Base-by-base conservation (phyloP, 2,888 invertebrate genomes). In the Tyria jacobaeae region DNA sequence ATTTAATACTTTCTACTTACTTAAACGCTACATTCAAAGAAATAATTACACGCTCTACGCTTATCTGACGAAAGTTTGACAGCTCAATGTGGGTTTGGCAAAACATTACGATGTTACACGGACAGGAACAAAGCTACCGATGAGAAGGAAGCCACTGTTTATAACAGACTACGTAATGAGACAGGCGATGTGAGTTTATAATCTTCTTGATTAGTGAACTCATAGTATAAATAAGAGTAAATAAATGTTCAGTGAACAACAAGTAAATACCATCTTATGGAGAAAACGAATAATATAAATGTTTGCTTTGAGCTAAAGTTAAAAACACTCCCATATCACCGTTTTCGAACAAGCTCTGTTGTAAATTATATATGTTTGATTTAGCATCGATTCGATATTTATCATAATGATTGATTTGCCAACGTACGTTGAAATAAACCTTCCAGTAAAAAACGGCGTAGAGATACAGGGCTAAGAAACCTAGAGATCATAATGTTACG, bases 1-100 rank as follows among this genome's bases (percentile, higher is more conserved):
- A 91, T 91, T 90, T 90, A 83, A 88, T 89, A 87, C 90, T 91
- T 90, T 91, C 89, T 86, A 88, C 82, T 76, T 78, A 83, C 79
- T 82, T 81, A 85, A 88, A 83, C 81, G 82, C 79, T 82, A 79
- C 84, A 84, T 84, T 86, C 84, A 83, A 66, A 83, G 79, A 84
- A 87, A 88, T 91, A 91, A 92, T 91, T 90, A 92, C 83, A 91
- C 83, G 85, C 71, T 80, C 56, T 62, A 73, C 81, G 85, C 83
- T 80, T 85, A 83, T 86, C 86, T 87, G 87, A 87, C 81, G 80
- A 81, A 76, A 81, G 73, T 85, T 89, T 91, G 91, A 91, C 92
- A 89, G 91, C 86, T 87, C 84, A 81, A 88, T 89, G 86, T 85
- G 79, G 83, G 84, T 86, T 86, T 85, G 83, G 81, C 87, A 85